Evolutionary conservation across 2,797 vertebrate species (phyloP), one percentile per base, ranked within the genome.

Genomic region (Coccyzus lansbergi): DNA sequence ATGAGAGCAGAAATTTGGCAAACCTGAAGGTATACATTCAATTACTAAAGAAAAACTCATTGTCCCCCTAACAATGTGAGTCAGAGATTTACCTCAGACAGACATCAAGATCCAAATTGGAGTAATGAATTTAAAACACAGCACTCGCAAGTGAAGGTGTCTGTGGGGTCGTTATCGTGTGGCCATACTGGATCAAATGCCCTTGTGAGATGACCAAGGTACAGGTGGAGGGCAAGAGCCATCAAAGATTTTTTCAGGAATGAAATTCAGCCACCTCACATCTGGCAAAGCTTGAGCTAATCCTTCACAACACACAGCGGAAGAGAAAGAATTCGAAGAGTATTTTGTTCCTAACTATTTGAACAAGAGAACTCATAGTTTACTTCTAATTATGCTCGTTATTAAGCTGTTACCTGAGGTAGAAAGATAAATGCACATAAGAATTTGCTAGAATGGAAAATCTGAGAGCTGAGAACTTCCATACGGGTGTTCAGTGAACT

Each of bases 401-500:
- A 26, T 48, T 55, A 55, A 40, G 36, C 64, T 40, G 49, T 62
- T 48, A 29, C 12, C 74, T 63, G 40, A 62, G 21, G 33, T 17
- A 40, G 64, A 55, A 34, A 55, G 17, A 34, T 4, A 53, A 48
- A 25, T 8, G 48, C 29, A 8, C 15, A n/a, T 15, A 21, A 55
- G 53, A 38, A 21, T 0, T 3, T 29, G 40, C 49, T 38, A 29
- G 64, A 55, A 25, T 25, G 64, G 74, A 63, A 31, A 78, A 48
- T 17, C 34, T 24, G 71, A 20, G 48, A n/a, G 56, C 48, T 31
- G 56, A 33, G 56, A 21, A 34, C 56, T 29, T 55, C 29, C 64
- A 25, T 25, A 2, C 1, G 25, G 28, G 40, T 15, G 28, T 53
- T 22, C 55, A 8, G 28, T 5, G 48, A 46, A 12, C 0, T 1